Percentiles rank a stretch among this genome's conserved stretches.
Conservation (phyloP, 2,888 invertebrate genomes). For the Drosophila parthenogenetica region DNA sequence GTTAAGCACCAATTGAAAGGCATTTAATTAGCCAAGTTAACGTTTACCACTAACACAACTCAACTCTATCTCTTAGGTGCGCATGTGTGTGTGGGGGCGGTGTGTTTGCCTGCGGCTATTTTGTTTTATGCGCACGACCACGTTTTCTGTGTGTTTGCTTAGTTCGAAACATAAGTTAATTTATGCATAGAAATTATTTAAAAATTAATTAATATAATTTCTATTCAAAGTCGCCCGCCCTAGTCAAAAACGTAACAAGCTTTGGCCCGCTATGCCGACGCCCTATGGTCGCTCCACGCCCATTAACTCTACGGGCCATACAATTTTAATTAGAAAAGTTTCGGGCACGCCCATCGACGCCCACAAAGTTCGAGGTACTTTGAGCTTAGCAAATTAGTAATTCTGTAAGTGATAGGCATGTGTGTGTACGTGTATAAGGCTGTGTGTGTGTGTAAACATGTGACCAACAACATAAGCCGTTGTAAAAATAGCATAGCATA, state of each 20-base stretch:
- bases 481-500: constrained; percentile 52
- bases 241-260: constrained; percentile 8
- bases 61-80: not conserved
- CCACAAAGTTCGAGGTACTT: constrained; percentile 26
- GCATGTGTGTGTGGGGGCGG: not conserved
- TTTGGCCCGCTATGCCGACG: not conserved
- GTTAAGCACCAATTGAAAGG: constrained; percentile 37
- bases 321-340: constrained; percentile 78
- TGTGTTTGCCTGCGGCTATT: not conserved
- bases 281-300: constrained; percentile 2
- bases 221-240: constrained; percentile 53
- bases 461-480: constrained; percentile 27
- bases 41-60: constrained; percentile 3
- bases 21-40: constrained; percentile 43
- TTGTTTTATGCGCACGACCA: constrained; percentile 10
- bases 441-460: constrained; percentile 26
- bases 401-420: constrained; percentile 10
- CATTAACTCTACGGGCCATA: constrained; percentile 59
- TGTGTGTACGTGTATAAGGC: constrained; percentile 5
- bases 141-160: constrained; percentile 35
- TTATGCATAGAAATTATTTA: constrained; percentile 70
- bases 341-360: constrained; percentile 33
- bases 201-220: constrained; percentile 74
- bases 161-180: constrained; percentile 51
- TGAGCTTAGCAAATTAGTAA: constrained; percentile 24